A percentile compares a stretch with the other conserved stretches of the same genome.
phyloP scores from a whole-genome alignment of 1,140 invertebrate species.

The Leguminivora glycinivorella region DNA sequence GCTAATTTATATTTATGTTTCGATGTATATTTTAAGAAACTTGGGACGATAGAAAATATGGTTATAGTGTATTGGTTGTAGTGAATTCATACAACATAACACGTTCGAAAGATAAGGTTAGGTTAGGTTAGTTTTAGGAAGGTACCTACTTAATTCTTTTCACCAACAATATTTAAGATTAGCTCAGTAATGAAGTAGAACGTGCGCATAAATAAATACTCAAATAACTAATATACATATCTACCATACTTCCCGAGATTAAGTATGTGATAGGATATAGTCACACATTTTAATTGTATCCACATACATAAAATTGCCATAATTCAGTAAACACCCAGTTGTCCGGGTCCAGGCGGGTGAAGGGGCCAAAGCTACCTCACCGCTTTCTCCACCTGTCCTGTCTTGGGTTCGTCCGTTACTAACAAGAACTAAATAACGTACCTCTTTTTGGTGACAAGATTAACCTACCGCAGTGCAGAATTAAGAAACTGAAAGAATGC shows the following conservation, averaged over 20 bases:
- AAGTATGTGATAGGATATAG: neutral
- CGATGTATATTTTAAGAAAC: neutral
- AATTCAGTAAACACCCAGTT: neutral
- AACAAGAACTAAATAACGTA: neutral
- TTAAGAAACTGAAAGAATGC: neutral
- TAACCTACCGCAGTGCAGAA: neutral
- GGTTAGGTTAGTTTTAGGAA: too few species aligned
- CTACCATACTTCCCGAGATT: too few species aligned
- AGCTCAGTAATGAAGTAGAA: too few species aligned
- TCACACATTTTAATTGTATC: neutral
- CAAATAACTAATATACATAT: too few species aligned
- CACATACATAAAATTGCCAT: too few species aligned
- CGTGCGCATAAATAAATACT: too few species aligned
- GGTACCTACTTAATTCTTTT: too few species aligned
- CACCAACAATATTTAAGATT: too few species aligned
- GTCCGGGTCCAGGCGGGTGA: neutral
- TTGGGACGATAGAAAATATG: neutral
- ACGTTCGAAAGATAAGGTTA: too few species aligned
- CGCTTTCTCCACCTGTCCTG: constrained; percentile 13
- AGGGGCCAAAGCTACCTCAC: neutral
- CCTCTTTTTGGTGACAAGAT: neutral
- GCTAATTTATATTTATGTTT: neutral
- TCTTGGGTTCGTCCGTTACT: neutral
- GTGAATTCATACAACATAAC: too few species aligned
- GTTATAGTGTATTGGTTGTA: neutral